These are phyloP conservation scores for Neopelma chrysocephalum DNA, from an alignment of 2,797 vertebrate species.

Conservation along the genomic window DNA sequence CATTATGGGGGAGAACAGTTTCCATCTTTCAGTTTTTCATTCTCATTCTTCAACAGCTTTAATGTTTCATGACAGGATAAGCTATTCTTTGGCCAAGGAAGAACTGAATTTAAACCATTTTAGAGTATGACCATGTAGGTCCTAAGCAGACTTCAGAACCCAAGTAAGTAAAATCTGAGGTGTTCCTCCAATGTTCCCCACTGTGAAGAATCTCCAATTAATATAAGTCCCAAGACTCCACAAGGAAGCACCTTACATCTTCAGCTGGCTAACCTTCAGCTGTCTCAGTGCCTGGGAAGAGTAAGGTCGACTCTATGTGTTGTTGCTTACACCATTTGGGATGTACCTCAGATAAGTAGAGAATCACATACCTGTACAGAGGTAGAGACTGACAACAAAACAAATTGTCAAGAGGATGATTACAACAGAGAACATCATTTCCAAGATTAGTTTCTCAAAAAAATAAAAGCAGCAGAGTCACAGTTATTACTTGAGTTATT, in stretches of 20 bases:
- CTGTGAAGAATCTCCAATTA: neutral
- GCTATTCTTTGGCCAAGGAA: neutral
- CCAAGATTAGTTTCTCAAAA: conserved; percentile 28
- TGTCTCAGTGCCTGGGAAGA: neutral
- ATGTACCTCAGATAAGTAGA: neutral
- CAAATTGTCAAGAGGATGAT: neutral
- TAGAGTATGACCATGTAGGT: neutral
- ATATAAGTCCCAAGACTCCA: neutral
- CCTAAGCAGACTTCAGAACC: neutral
- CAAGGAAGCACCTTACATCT: neutral
- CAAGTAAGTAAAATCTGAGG: neutral
- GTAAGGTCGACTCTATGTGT: neutral
- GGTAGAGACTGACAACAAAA: neutral
- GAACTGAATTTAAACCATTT: neutral
- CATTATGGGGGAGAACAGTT: neutral
- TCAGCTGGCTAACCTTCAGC: neutral
- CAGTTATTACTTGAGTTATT: conserved; percentile 35
- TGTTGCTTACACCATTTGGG: neutral
- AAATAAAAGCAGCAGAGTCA: conserved; percentile 19
- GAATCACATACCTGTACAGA: neutral
- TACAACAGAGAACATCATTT: neutral
- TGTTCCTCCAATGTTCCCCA: neutral
- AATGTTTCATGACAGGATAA: neutral
- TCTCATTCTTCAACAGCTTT: neutral
- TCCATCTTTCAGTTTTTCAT: neutral